Percentiles rank a stretch among this genome's conserved stretches.
Conservation (phyloP, 2,113 vertebrate species). For the Mohoua ochrocephala region DNA sequence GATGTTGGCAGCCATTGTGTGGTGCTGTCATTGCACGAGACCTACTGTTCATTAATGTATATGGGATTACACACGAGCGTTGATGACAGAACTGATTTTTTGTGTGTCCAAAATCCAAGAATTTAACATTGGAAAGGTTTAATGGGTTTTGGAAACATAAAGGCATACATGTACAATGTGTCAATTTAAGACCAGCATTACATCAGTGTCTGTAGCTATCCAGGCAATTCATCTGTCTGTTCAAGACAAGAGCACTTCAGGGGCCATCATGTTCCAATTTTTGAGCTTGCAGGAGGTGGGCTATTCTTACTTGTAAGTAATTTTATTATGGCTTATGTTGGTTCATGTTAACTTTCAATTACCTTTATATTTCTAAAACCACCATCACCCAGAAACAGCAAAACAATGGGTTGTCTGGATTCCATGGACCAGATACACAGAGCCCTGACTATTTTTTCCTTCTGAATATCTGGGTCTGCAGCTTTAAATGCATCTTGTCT, state of each 20-base stretch:
- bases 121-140: not conserved
- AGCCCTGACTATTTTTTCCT: not conserved
- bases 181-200: not conserved
- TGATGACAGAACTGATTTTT: not conserved
- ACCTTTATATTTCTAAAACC: not conserved
- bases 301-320: not conserved
- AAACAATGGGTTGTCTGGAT: not conserved
- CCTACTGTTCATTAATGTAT: not conserved
- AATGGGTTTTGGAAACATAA: not conserved
- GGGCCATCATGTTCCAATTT: not conserved
- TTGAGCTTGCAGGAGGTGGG: not conserved
- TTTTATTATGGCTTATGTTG: not conserved
- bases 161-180: not conserved
- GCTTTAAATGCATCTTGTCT: not conserved
- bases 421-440: not conserved
- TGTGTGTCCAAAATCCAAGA: not conserved
- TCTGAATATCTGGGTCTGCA: not conserved
- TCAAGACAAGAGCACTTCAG: not conserved
- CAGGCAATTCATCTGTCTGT: not conserved
- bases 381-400: not conserved
- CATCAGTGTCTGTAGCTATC: not conserved
- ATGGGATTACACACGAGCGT: not conserved
- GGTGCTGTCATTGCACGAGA: not conserved
- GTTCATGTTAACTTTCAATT: not conserved
- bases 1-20: not conserved